phyloP scores from a whole-genome alignment of 1,140 invertebrate genomes.

The Heliconius hermathena region DNA sequence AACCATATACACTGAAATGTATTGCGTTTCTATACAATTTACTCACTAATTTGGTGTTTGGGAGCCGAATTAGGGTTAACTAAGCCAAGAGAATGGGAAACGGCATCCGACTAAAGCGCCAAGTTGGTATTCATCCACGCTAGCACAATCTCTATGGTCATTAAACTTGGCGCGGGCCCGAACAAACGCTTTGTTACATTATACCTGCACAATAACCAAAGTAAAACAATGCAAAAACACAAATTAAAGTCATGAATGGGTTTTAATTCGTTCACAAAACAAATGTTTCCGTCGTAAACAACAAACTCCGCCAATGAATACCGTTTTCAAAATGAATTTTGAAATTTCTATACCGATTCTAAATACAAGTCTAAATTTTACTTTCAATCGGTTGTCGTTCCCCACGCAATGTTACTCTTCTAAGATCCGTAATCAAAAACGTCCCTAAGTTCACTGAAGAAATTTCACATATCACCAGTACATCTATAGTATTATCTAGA shows the following conservation, averaged over 20 bases:
- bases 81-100: constrained; percentile 48
- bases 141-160: neutral
- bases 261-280: neutral
- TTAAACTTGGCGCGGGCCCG: neutral
- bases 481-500: neutral
- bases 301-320: constrained; percentile 11
- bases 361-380: constrained; percentile 11
- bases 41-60: constrained; percentile 76
- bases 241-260: neutral
- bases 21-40: constrained; percentile 73
- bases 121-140: constrained; percentile 15
- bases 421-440: constrained; percentile 35
- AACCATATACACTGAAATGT: constrained; percentile 73
- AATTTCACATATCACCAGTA: neutral
- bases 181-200: neutral
- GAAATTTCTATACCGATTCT: neutral
- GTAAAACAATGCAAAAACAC: constrained; percentile 4
- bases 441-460: neutral
- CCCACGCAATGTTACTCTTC: constrained; percentile 49
- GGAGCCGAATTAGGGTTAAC: constrained; percentile 64
- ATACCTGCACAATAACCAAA: constrained; percentile 7
- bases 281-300: neutral
- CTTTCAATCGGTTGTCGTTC: constrained; percentile 33
- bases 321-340: neutral
- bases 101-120: constrained; percentile 65